A percentile compares a stretch with the other conserved stretches of the same genome.
Evolutionary conservation across 2,113 vertebrate genomes (phyloP).

Genomic region (Labeo rohita): DNA sequence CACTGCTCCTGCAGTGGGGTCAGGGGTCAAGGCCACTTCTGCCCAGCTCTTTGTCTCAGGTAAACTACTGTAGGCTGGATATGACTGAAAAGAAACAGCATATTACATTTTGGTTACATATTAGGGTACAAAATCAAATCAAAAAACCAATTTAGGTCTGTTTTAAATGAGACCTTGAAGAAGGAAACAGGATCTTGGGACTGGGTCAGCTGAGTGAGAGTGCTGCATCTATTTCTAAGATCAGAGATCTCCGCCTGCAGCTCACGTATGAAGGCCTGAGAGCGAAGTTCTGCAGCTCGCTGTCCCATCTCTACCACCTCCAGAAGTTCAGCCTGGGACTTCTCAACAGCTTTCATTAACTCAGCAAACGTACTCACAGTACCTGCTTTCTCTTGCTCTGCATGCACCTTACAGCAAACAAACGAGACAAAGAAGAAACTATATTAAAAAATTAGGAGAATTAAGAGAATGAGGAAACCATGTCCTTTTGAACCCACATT

Average conservation of each 20-base stretch:
- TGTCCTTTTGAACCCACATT: not conserved
- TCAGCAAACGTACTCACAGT: constrained; percentile 59
- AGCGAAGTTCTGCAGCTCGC: constrained; percentile 58
- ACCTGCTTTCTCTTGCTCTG: constrained; percentile 62
- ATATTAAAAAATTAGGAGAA: not conserved
- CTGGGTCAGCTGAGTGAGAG: constrained; percentile 61
- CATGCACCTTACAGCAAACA: constrained; percentile 60
- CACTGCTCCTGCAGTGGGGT: constrained; percentile 62
- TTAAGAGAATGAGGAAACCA: not conserved
- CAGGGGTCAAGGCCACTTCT: constrained; percentile 61
- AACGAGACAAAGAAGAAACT: not conserved
- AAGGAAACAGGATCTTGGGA: constrained; percentile 68
- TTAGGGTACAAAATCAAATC: not conserved
- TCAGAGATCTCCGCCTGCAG: constrained; percentile 69
- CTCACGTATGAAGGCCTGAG: constrained; percentile 66
- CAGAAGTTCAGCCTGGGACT: constrained; percentile 67
- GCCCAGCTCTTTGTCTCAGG: constrained; percentile 63
- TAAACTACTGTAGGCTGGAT: constrained; percentile 53
- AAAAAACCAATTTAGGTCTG: not conserved
- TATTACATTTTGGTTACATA: not conserved
- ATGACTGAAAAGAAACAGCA: constrained; percentile 57
- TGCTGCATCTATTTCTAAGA: constrained; percentile 62
- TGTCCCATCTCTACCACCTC: constrained; percentile 68
- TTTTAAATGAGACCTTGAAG: constrained; percentile 63
- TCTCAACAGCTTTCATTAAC: constrained; percentile 66